Conservation (phyloP, 1,140 invertebrate species). For the Trichomalopsis sarcophagae region DNA sequence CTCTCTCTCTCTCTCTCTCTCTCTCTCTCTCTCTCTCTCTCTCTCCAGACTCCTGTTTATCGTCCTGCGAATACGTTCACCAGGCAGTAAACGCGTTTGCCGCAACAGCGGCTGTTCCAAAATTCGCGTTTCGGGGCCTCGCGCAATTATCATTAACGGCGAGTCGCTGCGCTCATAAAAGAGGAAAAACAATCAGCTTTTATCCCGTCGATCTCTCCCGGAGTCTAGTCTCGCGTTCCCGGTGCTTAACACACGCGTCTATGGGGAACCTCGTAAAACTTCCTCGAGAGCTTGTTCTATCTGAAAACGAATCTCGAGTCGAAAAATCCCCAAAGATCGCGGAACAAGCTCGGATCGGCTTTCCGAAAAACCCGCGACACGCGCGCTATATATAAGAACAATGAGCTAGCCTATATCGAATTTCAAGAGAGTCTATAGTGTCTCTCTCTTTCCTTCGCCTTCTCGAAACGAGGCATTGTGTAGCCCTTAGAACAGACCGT, state of each 20-base stretch:
- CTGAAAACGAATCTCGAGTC: neutral
- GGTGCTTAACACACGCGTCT: neutral
- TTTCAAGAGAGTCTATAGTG: too few relatives aligned
- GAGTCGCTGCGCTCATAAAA: neutral
- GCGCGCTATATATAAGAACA: neutral
- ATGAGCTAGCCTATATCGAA: neutral
- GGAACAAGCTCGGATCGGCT: neutral
- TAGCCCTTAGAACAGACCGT: neutral
- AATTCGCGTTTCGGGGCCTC: neutral
- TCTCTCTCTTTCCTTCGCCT: neutral
- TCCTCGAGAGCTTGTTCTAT: neutral
- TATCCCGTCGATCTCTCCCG: neutral
- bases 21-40: neutral
- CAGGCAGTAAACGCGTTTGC: neutral
- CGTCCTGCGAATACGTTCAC: neutral
- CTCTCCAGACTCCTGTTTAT: neutral
- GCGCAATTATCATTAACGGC: neutral
- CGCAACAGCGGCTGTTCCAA: neutral
- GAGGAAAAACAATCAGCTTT: neutral
- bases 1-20: neutral
- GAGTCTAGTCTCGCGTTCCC: neutral
- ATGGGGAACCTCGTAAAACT: neutral
- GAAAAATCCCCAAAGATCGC: neutral
- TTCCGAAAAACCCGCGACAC: neutral
- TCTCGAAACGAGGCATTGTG: constrained; percentile 18